Conservation (phyloP, 2,888 invertebrate species). For the Myathropa florea region DNA sequence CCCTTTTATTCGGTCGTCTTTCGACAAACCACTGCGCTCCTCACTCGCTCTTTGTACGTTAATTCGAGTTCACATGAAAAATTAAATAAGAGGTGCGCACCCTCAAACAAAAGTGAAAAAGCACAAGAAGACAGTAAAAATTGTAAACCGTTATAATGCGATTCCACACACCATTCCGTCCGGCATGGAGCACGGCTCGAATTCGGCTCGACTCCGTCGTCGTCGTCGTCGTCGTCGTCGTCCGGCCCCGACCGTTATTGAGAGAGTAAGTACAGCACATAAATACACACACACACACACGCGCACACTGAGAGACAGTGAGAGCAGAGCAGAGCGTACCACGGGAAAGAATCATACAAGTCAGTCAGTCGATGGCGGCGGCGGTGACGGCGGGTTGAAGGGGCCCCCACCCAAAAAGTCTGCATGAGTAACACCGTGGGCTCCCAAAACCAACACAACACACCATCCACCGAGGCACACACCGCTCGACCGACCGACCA, state of each 20-base stretch:
- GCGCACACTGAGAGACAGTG: neutral
- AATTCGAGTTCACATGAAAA: slow-evolving; percentile 62
- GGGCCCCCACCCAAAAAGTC: slow-evolving; percentile 49
- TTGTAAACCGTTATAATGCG: slow-evolving; percentile 67
- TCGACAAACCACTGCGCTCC: slow-evolving; percentile 4
- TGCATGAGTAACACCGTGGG: neutral
- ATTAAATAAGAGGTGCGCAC: slow-evolving; percentile 68
- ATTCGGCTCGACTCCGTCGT: neutral
- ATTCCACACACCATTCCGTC: slow-evolving; percentile 55
- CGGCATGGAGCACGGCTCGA: slow-evolving; percentile 1
- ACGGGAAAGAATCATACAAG: too few species aligned
- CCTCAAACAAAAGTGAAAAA: slow-evolving; percentile 69
- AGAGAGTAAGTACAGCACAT: slow-evolving; percentile 43
- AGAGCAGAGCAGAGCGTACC: neutral
- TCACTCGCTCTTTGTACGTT: slow-evolving; percentile 33
- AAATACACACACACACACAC: neutral
- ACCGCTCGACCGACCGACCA: neutral
- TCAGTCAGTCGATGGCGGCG: too few species aligned
- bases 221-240: neutral
- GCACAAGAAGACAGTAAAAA: slow-evolving; percentile 67
- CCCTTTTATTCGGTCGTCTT: slow-evolving; percentile 51
- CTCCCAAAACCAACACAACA: neutral
- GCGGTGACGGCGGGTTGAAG: neutral
- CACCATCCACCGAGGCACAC: neutral
- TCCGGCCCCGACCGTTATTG: slow-evolving; percentile 52